Evolutionary conservation across 2,888 invertebrate species (phyloP), one percentile per base, ranked within the genome.

Genomic region (Acanthoscelides obtectus): DNA sequence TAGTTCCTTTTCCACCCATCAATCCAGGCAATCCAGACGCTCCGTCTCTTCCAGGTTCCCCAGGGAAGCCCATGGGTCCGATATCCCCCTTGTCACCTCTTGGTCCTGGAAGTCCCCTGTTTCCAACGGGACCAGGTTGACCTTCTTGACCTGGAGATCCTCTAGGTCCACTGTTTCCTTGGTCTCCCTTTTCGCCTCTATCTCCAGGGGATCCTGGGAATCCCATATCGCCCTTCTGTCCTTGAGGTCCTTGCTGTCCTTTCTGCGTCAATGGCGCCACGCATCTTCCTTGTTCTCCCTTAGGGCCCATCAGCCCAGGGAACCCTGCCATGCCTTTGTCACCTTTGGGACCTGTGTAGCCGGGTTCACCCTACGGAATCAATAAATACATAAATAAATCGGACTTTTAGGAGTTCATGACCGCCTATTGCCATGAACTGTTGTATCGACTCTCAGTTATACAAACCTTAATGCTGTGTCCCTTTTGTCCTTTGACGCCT

Each of bases 31-130:
- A 83, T 71, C 94, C 94, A 80, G 89, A 85, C 0, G 82, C 82
- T 17, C 94, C 94, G 71, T 86, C 85, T 75, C 86, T 85, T 69
- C 94, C 94, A 20, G 88, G 85, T 73, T 91, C 91, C 71, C 95
- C 95, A 0, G 92, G 91, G 80, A 92, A 92, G 64, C 96, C 95
- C 86, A 92, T 89, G 1, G 90, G 88, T 19, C 96, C 96, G 69
- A 87, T 83, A 22, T 90, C 89, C 75, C 96, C 97, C 80, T 94
- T 94, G 0, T 94, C 94, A 71, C 96, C 97, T 77, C 94, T 89
- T 0, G 88, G 88, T 67, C 96, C 96, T 20, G 93, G 90, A 21
- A 92, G 84, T 65, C 94, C 95, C 76, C 93, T 87, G 8, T 92
- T 89, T 19, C 94, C 89, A 1, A 87, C 86, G 2, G 87, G 87